Evolutionary conservation across 1,140 invertebrate species (phyloP).

Genomic region (Grapholita molesta): DNA sequence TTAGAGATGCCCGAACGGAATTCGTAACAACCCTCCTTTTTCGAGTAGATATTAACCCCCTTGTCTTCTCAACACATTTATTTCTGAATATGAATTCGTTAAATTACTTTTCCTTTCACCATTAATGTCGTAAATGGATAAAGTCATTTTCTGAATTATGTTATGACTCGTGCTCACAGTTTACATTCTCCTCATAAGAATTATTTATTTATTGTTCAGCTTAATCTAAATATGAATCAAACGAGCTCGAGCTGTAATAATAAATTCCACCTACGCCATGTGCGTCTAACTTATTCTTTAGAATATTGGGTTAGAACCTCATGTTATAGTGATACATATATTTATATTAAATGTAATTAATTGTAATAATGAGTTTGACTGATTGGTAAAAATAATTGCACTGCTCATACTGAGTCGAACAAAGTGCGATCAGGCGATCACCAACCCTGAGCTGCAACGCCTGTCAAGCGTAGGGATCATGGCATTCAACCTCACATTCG

Average conservation of each 20-base stretch:
- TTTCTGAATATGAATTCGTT: background rate
- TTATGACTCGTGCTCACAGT: background rate
- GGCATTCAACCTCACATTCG: too few relatives aligned
- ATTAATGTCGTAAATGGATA: background rate
- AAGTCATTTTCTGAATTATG: background rate
- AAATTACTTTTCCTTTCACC: background rate
- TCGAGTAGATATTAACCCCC: background rate
- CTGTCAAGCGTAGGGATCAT: too few relatives aligned
- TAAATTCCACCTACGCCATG: too few relatives aligned
- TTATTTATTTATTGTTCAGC: background rate
- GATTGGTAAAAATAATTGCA: too few relatives aligned
- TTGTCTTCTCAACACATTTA: background rate
- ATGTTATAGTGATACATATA: too few relatives aligned
- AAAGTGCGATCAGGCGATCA: too few relatives aligned
- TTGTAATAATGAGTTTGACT: too few relatives aligned
- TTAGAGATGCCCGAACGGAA: slow-evolving; percentile 1
- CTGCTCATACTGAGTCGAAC: too few relatives aligned
- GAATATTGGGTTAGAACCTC: too few relatives aligned
- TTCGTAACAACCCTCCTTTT: background rate
- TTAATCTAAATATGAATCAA: background rate
- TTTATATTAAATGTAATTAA: too few relatives aligned
- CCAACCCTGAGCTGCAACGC: too few relatives aligned
- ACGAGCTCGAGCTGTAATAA: background rate
- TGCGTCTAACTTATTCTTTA: too few relatives aligned
- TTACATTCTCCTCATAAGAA: background rate